These are phyloP conservation scores for Haplotaxodon microlepis DNA, from an alignment of 2,113 vertebrate genomes.

Conservation along the genomic window DNA sequence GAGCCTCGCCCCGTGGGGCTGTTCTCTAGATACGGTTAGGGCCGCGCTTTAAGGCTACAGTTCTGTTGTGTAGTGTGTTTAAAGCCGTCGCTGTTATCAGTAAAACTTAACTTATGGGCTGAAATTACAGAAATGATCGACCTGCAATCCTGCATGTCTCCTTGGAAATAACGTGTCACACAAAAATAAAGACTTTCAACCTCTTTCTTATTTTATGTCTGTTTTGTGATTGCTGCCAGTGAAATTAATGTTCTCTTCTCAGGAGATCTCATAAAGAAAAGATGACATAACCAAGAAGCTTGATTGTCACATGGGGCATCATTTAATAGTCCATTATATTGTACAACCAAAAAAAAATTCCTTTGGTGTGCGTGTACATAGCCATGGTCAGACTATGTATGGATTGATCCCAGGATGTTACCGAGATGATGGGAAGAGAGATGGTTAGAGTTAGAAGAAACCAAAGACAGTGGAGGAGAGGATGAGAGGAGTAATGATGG, in stretches of 20 bases:
- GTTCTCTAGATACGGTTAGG: constrained; percentile 31
- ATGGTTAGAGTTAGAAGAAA: constrained; percentile 1
- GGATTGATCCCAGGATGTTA: constrained; percentile 78
- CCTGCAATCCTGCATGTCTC: constrained; percentile 71
- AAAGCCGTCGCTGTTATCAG: constrained; percentile 45
- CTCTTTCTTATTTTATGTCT: background rate
- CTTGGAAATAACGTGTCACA: constrained; percentile 57
- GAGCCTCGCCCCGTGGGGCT: background rate
- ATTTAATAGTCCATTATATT: constrained; percentile 68
- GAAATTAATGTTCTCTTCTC: background rate
- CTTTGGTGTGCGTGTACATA: constrained; percentile 50
- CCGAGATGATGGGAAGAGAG: constrained; percentile 29
- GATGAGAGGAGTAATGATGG: background rate
- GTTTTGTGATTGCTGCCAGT: background rate
- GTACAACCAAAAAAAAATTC: constrained; percentile 60
- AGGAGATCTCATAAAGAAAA: background rate
- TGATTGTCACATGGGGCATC: constrained; percentile 67
- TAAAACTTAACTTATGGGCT: constrained; percentile 46
- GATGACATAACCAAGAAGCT: background rate
- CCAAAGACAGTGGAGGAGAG: background rate
- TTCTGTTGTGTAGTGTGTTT: constrained; percentile 53
- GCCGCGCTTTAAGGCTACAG: constrained; percentile 39
- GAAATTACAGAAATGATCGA: constrained; percentile 49
- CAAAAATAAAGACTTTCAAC: constrained; percentile 67
- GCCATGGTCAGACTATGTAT: constrained; percentile 49